A percentile compares a stretch with the other conserved stretches of the same genome.
Conservation (phyloP, 2,888 invertebrate species). For the Polyploca ridens region DNA sequence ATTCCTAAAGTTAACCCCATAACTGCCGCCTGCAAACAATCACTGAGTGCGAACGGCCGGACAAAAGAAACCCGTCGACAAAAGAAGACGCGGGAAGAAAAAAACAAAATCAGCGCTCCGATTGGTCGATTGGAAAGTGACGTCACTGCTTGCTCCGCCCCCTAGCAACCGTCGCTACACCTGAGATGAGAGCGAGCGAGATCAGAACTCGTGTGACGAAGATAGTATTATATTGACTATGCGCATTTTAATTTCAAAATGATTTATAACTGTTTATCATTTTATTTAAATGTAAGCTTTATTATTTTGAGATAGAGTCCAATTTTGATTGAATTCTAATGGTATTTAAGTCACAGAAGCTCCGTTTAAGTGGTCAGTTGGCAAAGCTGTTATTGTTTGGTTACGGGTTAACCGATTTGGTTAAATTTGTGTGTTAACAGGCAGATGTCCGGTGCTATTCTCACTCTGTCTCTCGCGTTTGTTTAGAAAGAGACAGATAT, state of each 20-base stretch:
- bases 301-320: neutral
- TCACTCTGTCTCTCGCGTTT: constrained; percentile 51
- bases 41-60: constrained; percentile 52
- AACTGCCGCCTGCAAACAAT: constrained; percentile 53
- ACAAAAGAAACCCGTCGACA: constrained; percentile 72
- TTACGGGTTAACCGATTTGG: constrained; percentile 84
- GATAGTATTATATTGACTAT: constrained; percentile 68
- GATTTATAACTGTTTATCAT: constrained; percentile 21
- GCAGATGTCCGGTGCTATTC: constrained; percentile 70
- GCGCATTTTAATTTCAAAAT: constrained; percentile 27
- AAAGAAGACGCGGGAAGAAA: constrained; percentile 65
- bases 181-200: constrained; percentile 77
- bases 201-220: constrained; percentile 60
- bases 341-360: constrained; percentile 31
- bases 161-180: constrained; percentile 81
- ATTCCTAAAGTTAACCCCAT: constrained; percentile 59
- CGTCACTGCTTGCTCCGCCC: constrained; percentile 78
- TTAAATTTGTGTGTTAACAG: constrained; percentile 82
- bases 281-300: constrained; percentile 27
- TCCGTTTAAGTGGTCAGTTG: constrained; percentile 68
- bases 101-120: constrained; percentile 58
- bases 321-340: constrained; percentile 21
- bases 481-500: constrained; percentile 42
- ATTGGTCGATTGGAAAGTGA: constrained; percentile 72
- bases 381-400: constrained; percentile 84